phyloP scores from a whole-genome alignment of 2,113 vertebrate genomes.

The Pterocles gutturalis region DNA sequence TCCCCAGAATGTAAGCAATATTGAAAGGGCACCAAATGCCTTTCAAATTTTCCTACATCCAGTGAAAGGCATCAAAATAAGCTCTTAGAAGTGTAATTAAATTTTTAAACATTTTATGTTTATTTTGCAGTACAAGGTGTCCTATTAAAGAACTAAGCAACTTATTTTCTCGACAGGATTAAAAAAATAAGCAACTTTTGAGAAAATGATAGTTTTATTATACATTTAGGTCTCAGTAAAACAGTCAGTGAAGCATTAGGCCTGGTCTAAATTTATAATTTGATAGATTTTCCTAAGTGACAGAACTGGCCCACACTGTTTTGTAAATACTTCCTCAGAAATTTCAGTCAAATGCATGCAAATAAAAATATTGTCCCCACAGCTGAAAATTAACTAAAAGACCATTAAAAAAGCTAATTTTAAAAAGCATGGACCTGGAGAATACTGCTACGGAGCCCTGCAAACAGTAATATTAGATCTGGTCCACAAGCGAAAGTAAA shows the following conservation, averaged over 20 bases:
- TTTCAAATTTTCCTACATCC: background rate
- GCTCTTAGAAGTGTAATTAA: background rate
- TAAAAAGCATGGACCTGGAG: background rate
- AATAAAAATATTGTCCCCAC: background rate
- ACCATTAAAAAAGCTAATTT: background rate
- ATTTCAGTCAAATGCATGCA: background rate
- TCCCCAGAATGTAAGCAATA: background rate
- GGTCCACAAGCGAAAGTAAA: background rate
- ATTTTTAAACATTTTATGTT: background rate
- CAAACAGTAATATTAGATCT: background rate
- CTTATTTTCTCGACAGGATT: background rate
- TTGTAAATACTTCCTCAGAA: background rate
- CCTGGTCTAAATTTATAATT: background rate
- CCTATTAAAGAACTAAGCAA: background rate
- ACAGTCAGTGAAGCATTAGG: background rate
- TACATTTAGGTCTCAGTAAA: background rate
- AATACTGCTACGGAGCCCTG: background rate
- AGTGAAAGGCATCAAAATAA: slow-evolving; percentile 6
- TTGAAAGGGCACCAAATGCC: background rate
- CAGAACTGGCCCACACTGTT: background rate
- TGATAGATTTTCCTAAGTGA: background rate
- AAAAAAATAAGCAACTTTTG: background rate
- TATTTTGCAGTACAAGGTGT: background rate
- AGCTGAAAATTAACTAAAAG: background rate
- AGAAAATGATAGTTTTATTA: slow-evolving; percentile 22